These are phyloP conservation scores for Porites divaricata DNA, from an alignment of 92 coral and sea anemone genomes.

Conservation along the genomic window DNA sequence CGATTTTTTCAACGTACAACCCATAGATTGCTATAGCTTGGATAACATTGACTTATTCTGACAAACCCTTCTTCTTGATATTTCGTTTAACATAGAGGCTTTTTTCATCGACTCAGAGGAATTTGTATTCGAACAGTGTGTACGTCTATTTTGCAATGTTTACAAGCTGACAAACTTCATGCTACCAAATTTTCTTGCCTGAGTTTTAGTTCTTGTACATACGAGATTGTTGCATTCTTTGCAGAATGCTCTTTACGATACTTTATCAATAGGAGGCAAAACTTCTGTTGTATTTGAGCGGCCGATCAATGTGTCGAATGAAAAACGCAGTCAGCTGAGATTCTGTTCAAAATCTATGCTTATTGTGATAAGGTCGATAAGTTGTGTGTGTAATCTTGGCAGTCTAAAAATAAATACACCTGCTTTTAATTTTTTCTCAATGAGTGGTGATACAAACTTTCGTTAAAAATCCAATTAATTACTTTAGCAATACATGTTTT, in stretches of 20 bases:
- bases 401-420: no score
- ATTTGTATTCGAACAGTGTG: constrained; percentile 29
- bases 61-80: background rate
- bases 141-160: constrained; percentile 3
- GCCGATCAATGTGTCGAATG: constrained; percentile 43
- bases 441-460: no score
- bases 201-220: constrained; percentile 53
- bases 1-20: background rate
- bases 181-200: constrained; percentile 56
- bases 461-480: no score
- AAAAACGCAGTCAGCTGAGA: constrained; percentile 48
- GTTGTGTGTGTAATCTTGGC: background rate
- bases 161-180: constrained; percentile 49
- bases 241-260: constrained; percentile 37
- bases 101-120: no score
- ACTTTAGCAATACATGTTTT: no score
- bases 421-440: no score
- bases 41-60: constrained; percentile 2
- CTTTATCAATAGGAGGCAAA: constrained; percentile 2
- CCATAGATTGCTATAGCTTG: constrained; percentile 36
- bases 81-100: no score
- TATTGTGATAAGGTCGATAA: constrained; percentile 17
- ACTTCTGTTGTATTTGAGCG: constrained; percentile 41
- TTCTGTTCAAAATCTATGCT: constrained; percentile 53
- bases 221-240: constrained; percentile 50